These are phyloP conservation scores for Scolanthus callimorphus DNA, from an alignment of 92 coral and sea anemone genomes.

Conservation along the genomic window DNA sequence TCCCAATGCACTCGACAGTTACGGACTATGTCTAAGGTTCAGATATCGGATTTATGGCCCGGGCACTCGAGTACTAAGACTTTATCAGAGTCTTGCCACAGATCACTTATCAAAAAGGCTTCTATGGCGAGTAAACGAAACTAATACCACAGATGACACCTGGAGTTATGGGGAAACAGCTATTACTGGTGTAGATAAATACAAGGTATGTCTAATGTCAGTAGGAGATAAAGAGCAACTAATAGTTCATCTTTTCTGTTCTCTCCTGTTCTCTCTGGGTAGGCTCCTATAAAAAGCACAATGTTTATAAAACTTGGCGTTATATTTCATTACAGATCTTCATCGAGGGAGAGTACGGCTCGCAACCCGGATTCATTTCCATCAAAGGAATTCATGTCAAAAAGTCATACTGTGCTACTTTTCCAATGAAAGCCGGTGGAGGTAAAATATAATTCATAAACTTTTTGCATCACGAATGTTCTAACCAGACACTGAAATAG, in stretches of 20 bases:
- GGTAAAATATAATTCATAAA: neutral
- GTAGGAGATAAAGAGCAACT: no score
- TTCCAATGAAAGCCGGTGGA: neutral
- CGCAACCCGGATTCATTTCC: slow-evolving; percentile 35
- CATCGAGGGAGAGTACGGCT: slow-evolving; percentile 34
- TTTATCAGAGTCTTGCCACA: slow-evolving; percentile 38
- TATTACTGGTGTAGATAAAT: slow-evolving; percentile 40
- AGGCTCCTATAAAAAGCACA: no score
- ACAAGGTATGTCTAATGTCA: no score
- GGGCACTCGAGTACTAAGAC: slow-evolving; percentile 34
- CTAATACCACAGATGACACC: slow-evolving; percentile 13
- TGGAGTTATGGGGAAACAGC: slow-evolving; percentile 57
- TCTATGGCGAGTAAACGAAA: slow-evolving; percentile 51
- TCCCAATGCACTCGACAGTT: slow-evolving; percentile 28
- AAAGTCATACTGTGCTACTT: slow-evolving; percentile 34
- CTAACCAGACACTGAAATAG: no score
- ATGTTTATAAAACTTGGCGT: no score
- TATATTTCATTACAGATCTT: slow-evolving; percentile 12
- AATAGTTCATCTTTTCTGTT: no score
- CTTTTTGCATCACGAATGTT: no score
- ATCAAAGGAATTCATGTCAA: slow-evolving; percentile 26
- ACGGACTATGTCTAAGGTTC: slow-evolving; percentile 51
- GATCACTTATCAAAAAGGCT: slow-evolving; percentile 19
- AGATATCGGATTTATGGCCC: slow-evolving; percentile 48
- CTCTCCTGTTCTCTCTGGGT: no score